Evolutionary conservation across 2,888 invertebrate genomes (phyloP).

Genomic region (Ochropleura plecta): DNA sequence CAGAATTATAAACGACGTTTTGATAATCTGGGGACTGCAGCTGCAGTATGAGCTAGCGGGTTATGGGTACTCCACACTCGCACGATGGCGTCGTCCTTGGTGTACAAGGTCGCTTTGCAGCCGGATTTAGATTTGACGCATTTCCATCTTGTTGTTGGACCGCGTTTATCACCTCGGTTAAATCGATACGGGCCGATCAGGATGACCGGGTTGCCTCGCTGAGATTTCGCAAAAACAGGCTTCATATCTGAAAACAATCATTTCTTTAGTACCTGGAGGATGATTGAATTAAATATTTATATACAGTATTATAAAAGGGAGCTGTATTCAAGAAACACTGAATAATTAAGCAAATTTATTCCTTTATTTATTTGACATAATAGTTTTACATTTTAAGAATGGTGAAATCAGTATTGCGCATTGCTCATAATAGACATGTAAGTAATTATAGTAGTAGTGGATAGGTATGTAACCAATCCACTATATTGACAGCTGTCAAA

Average conservation of each 20-base stretch:
- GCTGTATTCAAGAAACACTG: too few relatives aligned
- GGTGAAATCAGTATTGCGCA: too few relatives aligned
- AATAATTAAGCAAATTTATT: too few relatives aligned
- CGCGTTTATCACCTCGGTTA: conserved; percentile 87
- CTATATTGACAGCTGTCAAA: too few relatives aligned
- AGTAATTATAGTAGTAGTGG: too few relatives aligned
- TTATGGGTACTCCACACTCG: conserved; percentile 88
- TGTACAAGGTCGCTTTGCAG: conserved; percentile 86
- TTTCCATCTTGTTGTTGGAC: conserved; percentile 85
- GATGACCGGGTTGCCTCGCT: conserved; percentile 87
- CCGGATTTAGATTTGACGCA: conserved; percentile 88
- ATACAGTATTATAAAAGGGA: neutral
- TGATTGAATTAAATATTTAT: neutral
- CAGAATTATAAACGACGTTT: conserved; percentile 26
- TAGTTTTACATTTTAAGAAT: too few relatives aligned
- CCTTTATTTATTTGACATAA: too few relatives aligned
- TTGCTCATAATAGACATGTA: too few relatives aligned
- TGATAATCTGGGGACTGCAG: conserved; percentile 48
- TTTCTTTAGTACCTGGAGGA: conserved; percentile 52
- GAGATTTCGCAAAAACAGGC: conserved; percentile 86
- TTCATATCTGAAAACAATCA: conserved; percentile 82
- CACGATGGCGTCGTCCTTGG: conserved; percentile 87
- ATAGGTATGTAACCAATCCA: too few relatives aligned
- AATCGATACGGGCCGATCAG: conserved; percentile 88
- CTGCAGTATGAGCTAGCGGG: conserved; percentile 85